Percentiles rank a stretch among this genome's conserved stretches.
Evolutionary conservation across 2,888 invertebrate species (phyloP).

Genomic region (Ichneumon xanthorius): DNA sequence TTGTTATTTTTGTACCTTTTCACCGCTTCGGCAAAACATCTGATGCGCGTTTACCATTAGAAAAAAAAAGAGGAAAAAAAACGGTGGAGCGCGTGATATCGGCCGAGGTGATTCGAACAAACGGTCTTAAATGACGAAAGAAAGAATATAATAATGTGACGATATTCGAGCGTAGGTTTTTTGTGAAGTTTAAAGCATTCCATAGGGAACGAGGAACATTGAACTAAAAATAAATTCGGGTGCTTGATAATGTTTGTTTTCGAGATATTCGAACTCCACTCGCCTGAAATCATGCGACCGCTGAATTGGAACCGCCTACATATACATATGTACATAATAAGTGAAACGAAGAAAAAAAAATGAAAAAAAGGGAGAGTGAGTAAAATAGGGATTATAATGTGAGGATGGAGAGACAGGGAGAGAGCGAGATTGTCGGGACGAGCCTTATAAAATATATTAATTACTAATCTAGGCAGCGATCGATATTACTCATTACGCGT

Average conservation of each 20-base stretch:
- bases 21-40: conserved; percentile 69
- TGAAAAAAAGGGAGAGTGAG: conserved; percentile 31
- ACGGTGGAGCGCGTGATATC: conserved; percentile 42
- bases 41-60: conserved; percentile 50
- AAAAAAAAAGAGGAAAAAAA: conserved; percentile 39
- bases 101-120: conserved; percentile 53
- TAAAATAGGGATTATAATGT: conserved; percentile 45
- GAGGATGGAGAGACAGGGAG: conserved; percentile 44
- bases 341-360: conserved; percentile 25
- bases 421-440: conserved; percentile 55
- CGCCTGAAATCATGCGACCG: conserved; percentile 55
- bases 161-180: conserved; percentile 10
- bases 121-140: neutral
- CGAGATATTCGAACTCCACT: conserved; percentile 47
- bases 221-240: neutral
- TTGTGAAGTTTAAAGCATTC: conserved; percentile 39
- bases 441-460: conserved; percentile 69
- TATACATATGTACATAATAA: conserved; percentile 70
- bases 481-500: conserved; percentile 67
- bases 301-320: conserved; percentile 68
- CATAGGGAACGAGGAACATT: conserved; percentile 19
- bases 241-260: conserved; percentile 11
- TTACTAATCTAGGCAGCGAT: conserved; percentile 68
- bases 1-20: conserved; percentile 77
- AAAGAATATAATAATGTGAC: neutral